Percentiles rank a stretch among this genome's conserved stretches.
Conservation (phyloP, 2,888 invertebrate genomes). For the Melieria crassipennis region DNA sequence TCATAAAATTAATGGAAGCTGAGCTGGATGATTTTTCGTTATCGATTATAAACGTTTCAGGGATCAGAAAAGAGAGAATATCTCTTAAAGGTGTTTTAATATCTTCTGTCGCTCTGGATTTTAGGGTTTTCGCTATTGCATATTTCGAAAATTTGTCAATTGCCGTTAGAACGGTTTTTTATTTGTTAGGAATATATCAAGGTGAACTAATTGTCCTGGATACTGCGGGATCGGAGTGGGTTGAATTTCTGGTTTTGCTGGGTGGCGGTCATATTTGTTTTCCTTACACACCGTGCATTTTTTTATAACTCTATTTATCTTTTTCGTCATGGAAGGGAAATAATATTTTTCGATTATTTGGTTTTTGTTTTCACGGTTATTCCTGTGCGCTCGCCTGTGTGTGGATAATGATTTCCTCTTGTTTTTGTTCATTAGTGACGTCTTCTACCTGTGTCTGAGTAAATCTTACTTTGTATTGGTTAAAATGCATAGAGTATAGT, state of each 20-base stretch:
- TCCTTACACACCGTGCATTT: constrained; percentile 16
- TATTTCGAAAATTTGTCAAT: constrained; percentile 27
- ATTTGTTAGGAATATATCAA: neutral
- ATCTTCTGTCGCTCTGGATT: constrained; percentile 9
- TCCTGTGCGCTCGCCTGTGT: constrained; percentile 25
- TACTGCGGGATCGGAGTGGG: constrained; percentile 16
- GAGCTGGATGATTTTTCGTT: constrained; percentile 12
- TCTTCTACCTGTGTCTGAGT: constrained; percentile 1
- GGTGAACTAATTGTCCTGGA: neutral
- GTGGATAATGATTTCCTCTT: constrained; percentile 13
- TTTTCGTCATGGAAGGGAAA: constrained; percentile 22
- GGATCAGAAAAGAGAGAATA: too few species aligned
- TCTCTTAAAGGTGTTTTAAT: too few species aligned
- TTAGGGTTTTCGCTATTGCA: constrained; percentile 7
- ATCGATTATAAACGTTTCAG: too few species aligned
- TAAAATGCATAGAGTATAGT: constrained; percentile 14
- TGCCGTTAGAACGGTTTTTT: neutral
- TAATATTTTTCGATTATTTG: constrained; percentile 24
- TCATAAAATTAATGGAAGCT: constrained; percentile 21
- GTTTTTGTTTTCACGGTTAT: constrained; percentile 23
- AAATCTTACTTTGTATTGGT: constrained; percentile 8
- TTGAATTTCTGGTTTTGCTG: constrained; percentile 23
- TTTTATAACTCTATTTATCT: constrained; percentile 18
- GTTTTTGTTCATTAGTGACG: neutral
- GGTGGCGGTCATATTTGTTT: constrained; percentile 29